Percentiles rank a stretch among this genome's conserved stretches.
Evolutionary conservation across 2,797 vertebrate genomes (phyloP).

Genomic region (Antennarius maculatus): DNA sequence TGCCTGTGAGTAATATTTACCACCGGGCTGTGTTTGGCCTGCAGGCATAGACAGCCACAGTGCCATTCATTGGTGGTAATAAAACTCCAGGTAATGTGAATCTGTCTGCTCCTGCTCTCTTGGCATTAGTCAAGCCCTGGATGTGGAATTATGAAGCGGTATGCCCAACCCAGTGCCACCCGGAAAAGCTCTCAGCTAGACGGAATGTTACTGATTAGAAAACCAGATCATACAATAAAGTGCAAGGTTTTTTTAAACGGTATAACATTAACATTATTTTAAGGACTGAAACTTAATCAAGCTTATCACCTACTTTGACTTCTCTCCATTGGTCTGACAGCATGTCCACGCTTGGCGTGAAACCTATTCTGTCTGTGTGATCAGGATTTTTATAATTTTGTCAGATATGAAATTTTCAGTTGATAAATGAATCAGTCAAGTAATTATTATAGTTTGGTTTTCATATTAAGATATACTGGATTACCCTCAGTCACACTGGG

Average conservation of each 20-base stretch:
- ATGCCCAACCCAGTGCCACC: constrained; percentile 26
- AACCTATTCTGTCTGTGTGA: constrained; percentile 9
- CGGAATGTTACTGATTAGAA: constrained; percentile 19
- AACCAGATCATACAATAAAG: constrained; percentile 9
- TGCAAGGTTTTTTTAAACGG: neutral
- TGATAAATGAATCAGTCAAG: too few relatives aligned
- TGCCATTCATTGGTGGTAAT: constrained; percentile 59
- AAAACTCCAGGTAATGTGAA: constrained; percentile 60
- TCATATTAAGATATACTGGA: too few relatives aligned
- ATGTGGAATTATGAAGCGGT: constrained; percentile 26
- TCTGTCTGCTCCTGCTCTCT: constrained; percentile 11
- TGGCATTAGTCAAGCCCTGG: constrained; percentile 24
- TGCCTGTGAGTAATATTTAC: constrained; percentile 23
- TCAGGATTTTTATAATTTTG: neutral
- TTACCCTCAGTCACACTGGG: too few relatives aligned
- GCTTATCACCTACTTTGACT: neutral
- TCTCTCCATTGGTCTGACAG: neutral
- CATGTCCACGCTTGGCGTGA: constrained; percentile 12
- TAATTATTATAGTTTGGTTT: too few relatives aligned
- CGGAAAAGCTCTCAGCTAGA: constrained; percentile 26
- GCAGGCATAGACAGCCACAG: constrained; percentile 47
- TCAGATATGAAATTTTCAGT: too few relatives aligned
- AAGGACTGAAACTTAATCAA: neutral
- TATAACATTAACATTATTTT: neutral
- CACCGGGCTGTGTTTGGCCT: constrained; percentile 56